Conservation (phyloP, 2,113 vertebrate genomes). For the Sciurus niger region DNA sequence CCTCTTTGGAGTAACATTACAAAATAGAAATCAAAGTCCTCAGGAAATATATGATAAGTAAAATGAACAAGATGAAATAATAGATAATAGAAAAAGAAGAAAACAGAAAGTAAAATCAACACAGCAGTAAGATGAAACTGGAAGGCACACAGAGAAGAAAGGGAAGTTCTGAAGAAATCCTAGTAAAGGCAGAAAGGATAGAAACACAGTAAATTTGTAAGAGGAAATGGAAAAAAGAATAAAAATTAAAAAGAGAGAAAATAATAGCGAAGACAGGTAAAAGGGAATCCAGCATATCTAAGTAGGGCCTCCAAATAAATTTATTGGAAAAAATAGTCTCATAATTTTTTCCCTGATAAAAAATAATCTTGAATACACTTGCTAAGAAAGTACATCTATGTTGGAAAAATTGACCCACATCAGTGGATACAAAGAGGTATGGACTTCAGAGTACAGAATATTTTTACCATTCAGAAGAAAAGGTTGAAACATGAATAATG, state of each 20-base stretch:
- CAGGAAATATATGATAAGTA: background rate
- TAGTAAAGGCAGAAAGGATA: background rate
- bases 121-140: background rate
- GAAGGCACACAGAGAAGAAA: background rate
- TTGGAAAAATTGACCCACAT: background rate
- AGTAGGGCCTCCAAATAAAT: background rate
- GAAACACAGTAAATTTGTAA: background rate
- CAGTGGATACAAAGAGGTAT: background rate
- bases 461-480: background rate
- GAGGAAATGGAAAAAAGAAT: background rate
- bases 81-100: background rate
- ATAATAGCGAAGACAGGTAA: background rate
- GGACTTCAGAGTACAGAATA: background rate
- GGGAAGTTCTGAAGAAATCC: background rate
- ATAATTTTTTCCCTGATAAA: background rate
- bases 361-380: background rate
- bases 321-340: background rate
- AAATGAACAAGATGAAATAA: background rate
- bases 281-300: background rate
- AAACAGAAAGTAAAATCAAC: background rate
- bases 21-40: constrained; percentile 25
- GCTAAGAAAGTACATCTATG: background rate
- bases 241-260: background rate
- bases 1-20: constrained; percentile 1
- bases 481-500: background rate